Base-by-base conservation (phyloP, 2,888 invertebrate species). In the Germaria angustata region DNA sequence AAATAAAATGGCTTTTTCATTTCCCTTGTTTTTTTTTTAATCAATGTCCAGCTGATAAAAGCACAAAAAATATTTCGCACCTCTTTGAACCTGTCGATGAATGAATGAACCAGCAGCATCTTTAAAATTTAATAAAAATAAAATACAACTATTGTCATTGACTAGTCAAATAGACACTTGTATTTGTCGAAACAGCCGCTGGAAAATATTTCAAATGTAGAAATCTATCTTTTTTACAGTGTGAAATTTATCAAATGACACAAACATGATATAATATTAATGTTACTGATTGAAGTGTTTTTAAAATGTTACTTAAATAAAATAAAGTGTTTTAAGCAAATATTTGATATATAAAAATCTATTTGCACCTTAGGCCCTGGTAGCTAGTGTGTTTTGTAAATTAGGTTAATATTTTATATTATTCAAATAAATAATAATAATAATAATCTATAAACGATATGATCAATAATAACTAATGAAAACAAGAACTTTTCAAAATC, bases 11-110 rank as follows among this genome's bases (percentile, higher is more conserved):
- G 8, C 9, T 20, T 53, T 75, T 46, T 44, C 8, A n/a, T 39
- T 17, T 17, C 15, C 7, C 22, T 17, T n/a, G 1, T 17, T 36
- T 59, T 24, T 32, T 34, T 49, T 28, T 66, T 46, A 34, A 24
- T 61, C 41, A 41, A 17, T 32, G 63, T 53, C 41, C 51, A 32
- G 20, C 36, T 36, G 24, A 51, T 4, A 53, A 63, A 34, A 41
- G 2, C 41, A 63, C 53, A 57, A 24, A 66, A 46, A 46, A n/a
- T 57, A 69, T 61, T 68, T 77, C 41, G 34, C 68, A 77, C 41
- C 69, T 77, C 53, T 68, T 77, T 41, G 20, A 32, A 68, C 5
- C 36, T 8, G 28, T 2, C 28, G 41, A 3, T 32, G n/a, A 46
- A 49, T 28, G 36, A 20, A 22, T 53, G 13, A 44, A 73, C 13